A percentile compares a stretch with the other conserved stretches of the same genome.
Conservation (phyloP, 1,140 invertebrate species). For the Lycorma delicatula region DNA sequence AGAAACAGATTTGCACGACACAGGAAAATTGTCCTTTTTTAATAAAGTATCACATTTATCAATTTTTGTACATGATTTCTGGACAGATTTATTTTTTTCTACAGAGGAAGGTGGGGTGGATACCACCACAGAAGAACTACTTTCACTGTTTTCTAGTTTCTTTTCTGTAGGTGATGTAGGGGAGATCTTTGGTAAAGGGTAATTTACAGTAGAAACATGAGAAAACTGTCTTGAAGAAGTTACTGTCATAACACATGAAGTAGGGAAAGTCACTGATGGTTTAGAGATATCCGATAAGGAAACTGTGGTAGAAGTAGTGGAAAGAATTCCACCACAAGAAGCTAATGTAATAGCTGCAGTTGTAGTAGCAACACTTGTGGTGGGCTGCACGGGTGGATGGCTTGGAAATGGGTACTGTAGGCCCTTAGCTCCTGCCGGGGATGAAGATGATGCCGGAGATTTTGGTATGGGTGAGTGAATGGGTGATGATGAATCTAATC, state of each 20-base stretch:
- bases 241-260: slow-evolving; percentile 15
- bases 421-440: slow-evolving; percentile 45
- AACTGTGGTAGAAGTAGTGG: slow-evolving; percentile 18
- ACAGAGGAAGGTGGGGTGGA: slow-evolving; percentile 8
- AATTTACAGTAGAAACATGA: slow-evolving; percentile 6
- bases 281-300: slow-evolving; percentile 14
- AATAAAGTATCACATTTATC: slow-evolving; percentile 14
- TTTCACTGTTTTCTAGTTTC: neutral
- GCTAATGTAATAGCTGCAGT: slow-evolving; percentile 13
- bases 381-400: slow-evolving; percentile 47
- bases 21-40: slow-evolving; percentile 4
- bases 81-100: slow-evolving; percentile 18
- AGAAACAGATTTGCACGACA: slow-evolving; percentile 12
- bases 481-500: slow-evolving; percentile 24
- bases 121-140: neutral
- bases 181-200: slow-evolving; percentile 23
- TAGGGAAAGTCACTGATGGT: slow-evolving; percentile 19
- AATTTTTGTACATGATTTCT: slow-evolving; percentile 12
- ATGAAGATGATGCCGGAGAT: slow-evolving; percentile 29
- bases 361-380: slow-evolving; percentile 21
- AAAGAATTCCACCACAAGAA: slow-evolving; percentile 5
- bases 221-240: slow-evolving; percentile 17
- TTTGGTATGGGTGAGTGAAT: slow-evolving; percentile 21
- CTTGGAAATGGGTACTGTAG: slow-evolving; percentile 74
- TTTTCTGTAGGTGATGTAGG: slow-evolving; percentile 16